These are phyloP conservation scores for Vidua chalybeata DNA, from an alignment of 2,113 vertebrate genomes.

Conservation along the genomic window DNA sequence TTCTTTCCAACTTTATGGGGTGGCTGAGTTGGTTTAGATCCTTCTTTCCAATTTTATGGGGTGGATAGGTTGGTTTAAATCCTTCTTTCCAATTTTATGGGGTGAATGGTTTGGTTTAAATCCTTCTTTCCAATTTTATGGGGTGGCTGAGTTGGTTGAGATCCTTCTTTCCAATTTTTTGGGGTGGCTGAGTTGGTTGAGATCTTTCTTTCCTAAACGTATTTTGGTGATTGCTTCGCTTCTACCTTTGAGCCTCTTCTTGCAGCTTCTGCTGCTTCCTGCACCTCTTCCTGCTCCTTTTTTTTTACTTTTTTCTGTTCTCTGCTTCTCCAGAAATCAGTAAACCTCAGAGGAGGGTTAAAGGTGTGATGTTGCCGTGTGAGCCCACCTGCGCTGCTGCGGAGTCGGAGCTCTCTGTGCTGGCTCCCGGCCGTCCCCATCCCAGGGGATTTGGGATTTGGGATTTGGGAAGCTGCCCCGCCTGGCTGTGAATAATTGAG, in stretches of 20 bases:
- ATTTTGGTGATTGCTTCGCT: background rate
- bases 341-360: background rate
- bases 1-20: too few relatives aligned
- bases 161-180: background rate
- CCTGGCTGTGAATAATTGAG: background rate
- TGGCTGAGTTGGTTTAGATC: too few relatives aligned
- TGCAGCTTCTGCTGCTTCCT: background rate
- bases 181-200: background rate
- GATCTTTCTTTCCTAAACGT: background rate
- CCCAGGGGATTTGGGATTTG: background rate
- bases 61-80: too few relatives aligned
- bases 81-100: too few relatives aligned
- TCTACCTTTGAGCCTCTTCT: background rate
- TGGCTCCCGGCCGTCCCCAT: background rate
- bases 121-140: background rate
- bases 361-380: fast-evolving
- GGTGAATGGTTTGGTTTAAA: too few relatives aligned
- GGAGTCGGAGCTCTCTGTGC: background rate
- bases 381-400: background rate
- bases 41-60: too few relatives aligned
- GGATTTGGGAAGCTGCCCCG: background rate
- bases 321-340: fast-evolving
- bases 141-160: background rate
- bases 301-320: background rate
- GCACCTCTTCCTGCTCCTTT: background rate